phyloP scores from a whole-genome alignment of 1,140 invertebrate species.

The Belonocnema kinseyi region DNA sequence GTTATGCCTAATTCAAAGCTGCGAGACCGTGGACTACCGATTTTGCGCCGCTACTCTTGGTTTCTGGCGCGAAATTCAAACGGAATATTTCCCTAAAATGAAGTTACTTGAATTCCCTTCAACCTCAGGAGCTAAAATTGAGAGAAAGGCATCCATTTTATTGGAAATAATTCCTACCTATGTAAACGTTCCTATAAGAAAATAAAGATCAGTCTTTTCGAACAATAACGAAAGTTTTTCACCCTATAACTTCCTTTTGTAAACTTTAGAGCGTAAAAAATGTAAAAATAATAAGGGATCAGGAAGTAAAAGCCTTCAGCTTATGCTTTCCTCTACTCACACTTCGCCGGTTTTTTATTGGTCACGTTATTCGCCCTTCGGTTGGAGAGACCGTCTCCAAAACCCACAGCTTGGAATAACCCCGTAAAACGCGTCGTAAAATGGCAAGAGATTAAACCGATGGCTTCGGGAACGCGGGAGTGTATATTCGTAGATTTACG shows the following conservation, averaged over 20 bases:
- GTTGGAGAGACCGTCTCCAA: constrained; percentile 14
- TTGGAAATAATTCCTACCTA: not conserved
- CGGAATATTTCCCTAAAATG: too few relatives aligned
- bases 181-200: not conserved
- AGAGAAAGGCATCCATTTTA: not conserved
- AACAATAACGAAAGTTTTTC: constrained; percentile 17
- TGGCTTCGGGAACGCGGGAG: constrained; percentile 43
- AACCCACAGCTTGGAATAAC: constrained; percentile 25
- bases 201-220: not conserved
- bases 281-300: constrained; percentile 13
- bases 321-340: constrained; percentile 9
- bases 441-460: constrained; percentile 58
- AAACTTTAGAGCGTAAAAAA: not conserved
- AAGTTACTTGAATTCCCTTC: too few relatives aligned
- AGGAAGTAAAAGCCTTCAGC: constrained; percentile 16
- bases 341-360: not conserved
- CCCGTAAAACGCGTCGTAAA: constrained; percentile 59
- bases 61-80: too few relatives aligned
- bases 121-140: not conserved
- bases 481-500: constrained; percentile 61
- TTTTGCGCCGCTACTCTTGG: too few relatives aligned
- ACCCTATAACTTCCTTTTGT: not conserved
- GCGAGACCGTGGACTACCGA: too few relatives aligned
- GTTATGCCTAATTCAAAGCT: too few relatives aligned
- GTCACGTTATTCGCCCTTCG: constrained; percentile 4